phyloP scores from a whole-genome alignment of 2,113 vertebrate species.

The Rhea pennata region DNA sequence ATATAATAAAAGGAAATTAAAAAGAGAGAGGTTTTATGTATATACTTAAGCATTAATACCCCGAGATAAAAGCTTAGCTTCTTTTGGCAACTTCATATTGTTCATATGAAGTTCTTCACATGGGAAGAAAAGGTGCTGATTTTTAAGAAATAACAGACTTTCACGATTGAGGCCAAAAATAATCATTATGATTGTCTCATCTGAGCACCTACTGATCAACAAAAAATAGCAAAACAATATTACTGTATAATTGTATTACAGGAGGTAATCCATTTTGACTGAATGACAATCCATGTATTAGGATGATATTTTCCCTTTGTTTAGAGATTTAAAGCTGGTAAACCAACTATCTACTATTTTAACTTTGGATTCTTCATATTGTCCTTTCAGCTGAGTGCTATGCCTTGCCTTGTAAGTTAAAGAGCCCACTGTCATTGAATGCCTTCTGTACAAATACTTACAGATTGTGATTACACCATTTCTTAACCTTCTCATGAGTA shows the following conservation, averaged over 20 bases:
- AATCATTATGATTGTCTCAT: background rate
- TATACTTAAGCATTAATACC: background rate
- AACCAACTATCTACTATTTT: background rate
- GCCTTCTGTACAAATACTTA: background rate
- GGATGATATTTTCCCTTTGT: background rate
- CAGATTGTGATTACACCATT: background rate
- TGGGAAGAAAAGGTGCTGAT: accelerated
- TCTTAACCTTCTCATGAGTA: background rate
- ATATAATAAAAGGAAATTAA: background rate
- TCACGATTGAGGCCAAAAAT: background rate
- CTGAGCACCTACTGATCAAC: background rate
- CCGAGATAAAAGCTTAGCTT: background rate
- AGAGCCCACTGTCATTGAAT: background rate
- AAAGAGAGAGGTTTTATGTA: background rate
- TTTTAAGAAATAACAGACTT: background rate
- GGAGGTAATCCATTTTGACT: background rate
- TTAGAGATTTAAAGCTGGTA: background rate
- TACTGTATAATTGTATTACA: background rate
- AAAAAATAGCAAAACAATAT: background rate
- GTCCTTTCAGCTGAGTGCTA: background rate
- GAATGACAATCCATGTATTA: background rate
- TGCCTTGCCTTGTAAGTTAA: background rate
- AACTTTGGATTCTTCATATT: background rate
- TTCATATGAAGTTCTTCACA: too few species aligned
- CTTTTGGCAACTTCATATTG: background rate